Conservation (phyloP, 1,140 invertebrate genomes). For the Leptinotarsa lineolata region DNA sequence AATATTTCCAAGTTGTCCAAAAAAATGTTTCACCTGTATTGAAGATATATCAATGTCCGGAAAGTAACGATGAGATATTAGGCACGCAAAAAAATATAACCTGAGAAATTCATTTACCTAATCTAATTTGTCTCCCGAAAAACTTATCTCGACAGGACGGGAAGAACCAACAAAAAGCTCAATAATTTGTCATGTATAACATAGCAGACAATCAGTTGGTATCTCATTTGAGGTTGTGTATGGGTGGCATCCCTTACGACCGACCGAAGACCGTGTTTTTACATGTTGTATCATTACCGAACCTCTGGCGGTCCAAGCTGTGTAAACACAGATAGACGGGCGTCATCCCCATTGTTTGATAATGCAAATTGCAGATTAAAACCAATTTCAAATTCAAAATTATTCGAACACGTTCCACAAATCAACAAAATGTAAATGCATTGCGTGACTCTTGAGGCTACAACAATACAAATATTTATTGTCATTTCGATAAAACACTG, state of each 20-base stretch:
- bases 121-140: slow-evolving; percentile 1
- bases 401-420: slow-evolving; percentile 43
- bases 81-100: slow-evolving; percentile 1
- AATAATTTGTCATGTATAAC: slow-evolving; percentile 25
- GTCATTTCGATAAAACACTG: slow-evolving; percentile 19
- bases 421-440: slow-evolving; percentile 41
- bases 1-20: not conserved
- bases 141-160: not conserved
- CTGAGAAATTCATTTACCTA: not conserved
- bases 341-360: slow-evolving; percentile 53
- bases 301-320: slow-evolving; percentile 29
- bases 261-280: slow-evolving; percentile 27
- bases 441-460: slow-evolving; percentile 31
- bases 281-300: slow-evolving; percentile 33
- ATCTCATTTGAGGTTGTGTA: slow-evolving; percentile 10
- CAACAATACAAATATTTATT: slow-evolving; percentile 41
- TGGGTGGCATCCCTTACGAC: slow-evolving; percentile 1
- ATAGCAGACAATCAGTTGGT: slow-evolving; percentile 9
- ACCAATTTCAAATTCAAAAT: slow-evolving; percentile 53
- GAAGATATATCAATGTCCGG: not conserved
- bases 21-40: not conserved
- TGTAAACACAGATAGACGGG: slow-evolving; percentile 32
- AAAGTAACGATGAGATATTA: not conserved
- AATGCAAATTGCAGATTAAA: slow-evolving; percentile 56
- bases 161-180: slow-evolving; percentile 23